Conservation (phyloP, 2,888 invertebrate species). For the Agrotis clavis region DNA sequence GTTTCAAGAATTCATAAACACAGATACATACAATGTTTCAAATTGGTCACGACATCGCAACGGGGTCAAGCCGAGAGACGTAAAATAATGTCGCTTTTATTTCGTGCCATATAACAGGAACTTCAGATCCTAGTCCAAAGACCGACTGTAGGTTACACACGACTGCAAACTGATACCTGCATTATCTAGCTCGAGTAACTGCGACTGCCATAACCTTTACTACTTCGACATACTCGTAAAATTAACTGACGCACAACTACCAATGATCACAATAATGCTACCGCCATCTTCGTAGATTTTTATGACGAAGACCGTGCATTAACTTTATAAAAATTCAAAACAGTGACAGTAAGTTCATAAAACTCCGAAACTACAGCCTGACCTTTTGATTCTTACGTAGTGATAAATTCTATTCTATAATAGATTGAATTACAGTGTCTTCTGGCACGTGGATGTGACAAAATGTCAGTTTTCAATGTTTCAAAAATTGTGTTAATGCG, state of each 20-base stretch:
- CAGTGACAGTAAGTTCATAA: conserved; percentile 54
- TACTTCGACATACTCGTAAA: conserved; percentile 50
- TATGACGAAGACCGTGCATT: conserved; percentile 43
- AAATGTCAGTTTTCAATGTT: conserved; percentile 53
- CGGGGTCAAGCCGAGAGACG: conserved; percentile 22
- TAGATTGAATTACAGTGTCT: conserved; percentile 55
- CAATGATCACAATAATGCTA: conserved; percentile 41
- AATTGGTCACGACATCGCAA: conserved; percentile 33
- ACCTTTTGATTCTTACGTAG: conserved; percentile 46
- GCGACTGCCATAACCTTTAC: conserved; percentile 45
- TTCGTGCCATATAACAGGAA: conserved; percentile 42
- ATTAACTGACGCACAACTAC: conserved; percentile 41
- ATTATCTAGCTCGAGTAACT: conserved; percentile 52
- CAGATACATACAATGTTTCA: conserved; percentile 16
- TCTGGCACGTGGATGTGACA: conserved; percentile 61
- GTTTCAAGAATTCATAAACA: conserved; percentile 29
- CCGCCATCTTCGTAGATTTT: conserved; percentile 35
- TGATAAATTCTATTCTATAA: conserved; percentile 53
- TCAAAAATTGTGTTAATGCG: conserved; percentile 68
- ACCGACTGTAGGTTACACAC: conserved; percentile 11
- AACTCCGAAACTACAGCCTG: conserved; percentile 49
- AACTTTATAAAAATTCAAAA: conserved; percentile 52
- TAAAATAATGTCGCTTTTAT: conserved; percentile 43
- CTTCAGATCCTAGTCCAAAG: conserved; percentile 13
- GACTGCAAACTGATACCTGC: conserved; percentile 40